Base-by-base conservation (phyloP, 2,888 invertebrate genomes). In the Rhagonycha fulva region DNA sequence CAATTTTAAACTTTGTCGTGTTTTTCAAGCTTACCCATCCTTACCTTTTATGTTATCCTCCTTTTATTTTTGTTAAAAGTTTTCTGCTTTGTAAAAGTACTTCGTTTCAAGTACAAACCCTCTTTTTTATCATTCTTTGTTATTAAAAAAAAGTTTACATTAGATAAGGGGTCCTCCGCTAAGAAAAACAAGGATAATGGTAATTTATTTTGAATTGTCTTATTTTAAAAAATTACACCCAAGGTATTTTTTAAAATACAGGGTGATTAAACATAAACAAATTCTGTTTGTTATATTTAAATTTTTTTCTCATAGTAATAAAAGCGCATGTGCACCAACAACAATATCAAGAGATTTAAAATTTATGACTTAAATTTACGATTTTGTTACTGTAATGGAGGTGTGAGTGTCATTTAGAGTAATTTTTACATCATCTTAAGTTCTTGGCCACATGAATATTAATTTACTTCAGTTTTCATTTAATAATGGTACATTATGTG, bases 131-230 rank as follows among this genome's bases (percentile, higher is more conserved):
- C 85, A 84, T 81, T 81, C 78, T 80, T 82, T 84, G 84, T 85
- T 85, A 86, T 85, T 86, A 85, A 85, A 85, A 85, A 85, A 85
- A 85, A 82, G 82, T 82, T 83, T 82, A 82, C 83, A 81, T 83
- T 82, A 83, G 82, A 83, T 83, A 83, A 82, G 81, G 80, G 79
- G 79, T 71, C 78, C 78, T 76, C 72, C 78, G 79, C 79, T 80
- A 82, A 79, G 79, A 78, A 80, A 81, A 82, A 82, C 80, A 80
- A 81, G 79, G 78, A 80, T 80, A 80, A 80, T 81, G 82, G 80
- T 83, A 83, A 83, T 84, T 82, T 83, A 81, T 70, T 70, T 76
- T 70, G 69, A 70, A 71, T 74, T 66, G 71, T 75, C 68, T 77
- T 77, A 70, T 77, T 77, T 77, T 76, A 72, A 76, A 63, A 74